A percentile compares a stretch with the other conserved stretches of the same genome.
Conservation (phyloP, 1,140 invertebrate species). For the Zaprionus gabonicus region DNA sequence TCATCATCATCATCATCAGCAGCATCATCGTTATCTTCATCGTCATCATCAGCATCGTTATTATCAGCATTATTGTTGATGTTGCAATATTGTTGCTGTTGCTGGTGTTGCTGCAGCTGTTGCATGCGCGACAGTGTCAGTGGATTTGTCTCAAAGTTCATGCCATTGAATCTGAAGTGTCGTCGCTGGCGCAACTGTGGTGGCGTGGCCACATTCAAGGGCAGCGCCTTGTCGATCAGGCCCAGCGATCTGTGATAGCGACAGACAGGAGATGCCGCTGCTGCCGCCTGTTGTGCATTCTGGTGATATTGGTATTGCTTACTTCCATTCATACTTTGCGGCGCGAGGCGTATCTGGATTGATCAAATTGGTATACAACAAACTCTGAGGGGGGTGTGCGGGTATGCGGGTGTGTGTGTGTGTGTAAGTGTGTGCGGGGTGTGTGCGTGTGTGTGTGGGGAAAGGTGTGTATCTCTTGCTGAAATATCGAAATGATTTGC, state of each 20-base stretch:
- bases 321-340: conserved; percentile 11
- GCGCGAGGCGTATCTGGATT: background rate
- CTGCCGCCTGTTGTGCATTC: background rate
- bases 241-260: conserved; percentile 15
- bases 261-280: background rate
- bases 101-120: too few species aligned
- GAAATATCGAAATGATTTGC: too few species aligned
- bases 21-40: too few species aligned
- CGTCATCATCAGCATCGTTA: too few species aligned
- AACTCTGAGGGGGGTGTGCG: too few species aligned
- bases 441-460: background rate
- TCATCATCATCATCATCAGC: too few species aligned
- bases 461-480: too few species aligned
- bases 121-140: background rate
- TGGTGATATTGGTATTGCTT: background rate
- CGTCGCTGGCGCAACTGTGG: conserved; percentile 52
- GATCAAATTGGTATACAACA: too few species aligned
- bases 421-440: background rate
- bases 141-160: conserved; percentile 45
- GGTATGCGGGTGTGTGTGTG: background rate
- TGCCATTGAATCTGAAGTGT: conserved; percentile 56
- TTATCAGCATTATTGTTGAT: too few species aligned
- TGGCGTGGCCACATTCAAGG: conserved; percentile 32
- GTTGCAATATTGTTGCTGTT: background rate
- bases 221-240: conserved; percentile 47